Evolutionary conservation across 2,888 invertebrate genomes (phyloP).

Genomic region (Halictus quadricinctus): DNA sequence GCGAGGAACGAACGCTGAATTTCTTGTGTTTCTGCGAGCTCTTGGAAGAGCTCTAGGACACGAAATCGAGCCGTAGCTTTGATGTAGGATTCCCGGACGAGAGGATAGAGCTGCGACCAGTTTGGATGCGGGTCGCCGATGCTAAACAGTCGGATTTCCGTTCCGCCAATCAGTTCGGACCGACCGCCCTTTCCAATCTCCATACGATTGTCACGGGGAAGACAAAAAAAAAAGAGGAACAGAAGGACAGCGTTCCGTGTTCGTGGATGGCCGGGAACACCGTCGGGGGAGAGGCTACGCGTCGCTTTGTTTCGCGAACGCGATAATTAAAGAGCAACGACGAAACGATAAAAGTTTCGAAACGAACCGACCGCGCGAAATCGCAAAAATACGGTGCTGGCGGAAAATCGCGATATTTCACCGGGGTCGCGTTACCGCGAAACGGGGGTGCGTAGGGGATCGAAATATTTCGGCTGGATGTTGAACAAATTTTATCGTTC

Average conservation of each 20-base stretch:
- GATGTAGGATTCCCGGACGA: slow-evolving; percentile 46
- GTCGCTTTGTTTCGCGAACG: not conserved
- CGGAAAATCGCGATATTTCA: slow-evolving; percentile 44
- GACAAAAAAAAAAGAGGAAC: not conserved
- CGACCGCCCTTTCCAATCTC: slow-evolving; percentile 69
- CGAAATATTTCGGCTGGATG: slow-evolving; percentile 53
- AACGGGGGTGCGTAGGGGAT: slow-evolving; percentile 5
- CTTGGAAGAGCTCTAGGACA: not conserved
- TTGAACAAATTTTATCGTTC: slow-evolving; percentile 61
- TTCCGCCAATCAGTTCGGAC: slow-evolving; percentile 76
- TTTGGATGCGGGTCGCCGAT: slow-evolving; percentile 41
- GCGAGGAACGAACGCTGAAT: not conserved
- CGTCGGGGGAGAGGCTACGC: not conserved
- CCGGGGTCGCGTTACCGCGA: not conserved
- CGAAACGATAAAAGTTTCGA: not conserved
- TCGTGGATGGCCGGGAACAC: not conserved
- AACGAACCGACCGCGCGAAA: slow-evolving; percentile 22
- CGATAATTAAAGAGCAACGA: not conserved
- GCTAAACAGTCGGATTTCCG: slow-evolving; percentile 76
- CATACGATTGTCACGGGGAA: slow-evolving; percentile 58
- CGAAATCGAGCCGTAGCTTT: slow-evolving; percentile 46
- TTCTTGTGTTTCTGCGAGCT: not conserved
- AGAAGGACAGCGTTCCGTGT: not conserved
- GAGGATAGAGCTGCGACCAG: slow-evolving; percentile 25
- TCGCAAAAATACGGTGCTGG: slow-evolving; percentile 29